Conservation (phyloP, 2,888 invertebrate species). For the Caenorhabditis imperialis region DNA sequence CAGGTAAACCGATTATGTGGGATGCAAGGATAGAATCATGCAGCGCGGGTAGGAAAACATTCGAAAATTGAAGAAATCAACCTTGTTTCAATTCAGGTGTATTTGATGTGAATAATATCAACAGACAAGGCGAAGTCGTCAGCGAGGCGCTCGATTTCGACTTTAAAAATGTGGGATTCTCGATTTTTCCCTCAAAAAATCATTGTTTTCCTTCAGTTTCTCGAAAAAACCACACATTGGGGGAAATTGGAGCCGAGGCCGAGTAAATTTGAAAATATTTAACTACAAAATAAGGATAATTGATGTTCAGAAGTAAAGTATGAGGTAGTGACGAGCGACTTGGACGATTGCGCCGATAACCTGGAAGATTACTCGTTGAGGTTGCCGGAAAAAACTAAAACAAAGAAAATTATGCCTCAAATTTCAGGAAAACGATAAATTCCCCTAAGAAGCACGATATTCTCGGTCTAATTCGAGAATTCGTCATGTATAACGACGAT, state of each 20-base stretch:
- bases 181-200: neutral
- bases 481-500: slow-evolving; percentile 6
- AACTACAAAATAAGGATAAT: neutral
- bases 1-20: too few relatives aligned
- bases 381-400: too few relatives aligned
- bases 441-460: neutral
- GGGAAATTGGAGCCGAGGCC: slow-evolving; percentile 5
- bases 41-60: slow-evolving; percentile 13
- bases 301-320: slow-evolving; percentile 5
- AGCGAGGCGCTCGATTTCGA: too few relatives aligned
- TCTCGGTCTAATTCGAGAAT: too few relatives aligned
- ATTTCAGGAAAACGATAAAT: neutral
- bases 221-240: slow-evolving; percentile 6
- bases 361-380: slow-evolving; percentile 1
- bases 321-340: too few relatives aligned
- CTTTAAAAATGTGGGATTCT: too few relatives aligned
- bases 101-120: slow-evolving; percentile 2
- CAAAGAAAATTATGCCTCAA: too few relatives aligned
- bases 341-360: neutral
- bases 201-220: slow-evolving; percentile 5
- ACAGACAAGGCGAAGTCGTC: too few relatives aligned
- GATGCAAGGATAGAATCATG: neutral
- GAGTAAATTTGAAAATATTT: slow-evolving; percentile 5
- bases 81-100: slow-evolving; percentile 13
- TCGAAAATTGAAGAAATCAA: neutral